phyloP scores from a whole-genome alignment of 2,797 vertebrate species.

The Notolepis coatsorum region DNA sequence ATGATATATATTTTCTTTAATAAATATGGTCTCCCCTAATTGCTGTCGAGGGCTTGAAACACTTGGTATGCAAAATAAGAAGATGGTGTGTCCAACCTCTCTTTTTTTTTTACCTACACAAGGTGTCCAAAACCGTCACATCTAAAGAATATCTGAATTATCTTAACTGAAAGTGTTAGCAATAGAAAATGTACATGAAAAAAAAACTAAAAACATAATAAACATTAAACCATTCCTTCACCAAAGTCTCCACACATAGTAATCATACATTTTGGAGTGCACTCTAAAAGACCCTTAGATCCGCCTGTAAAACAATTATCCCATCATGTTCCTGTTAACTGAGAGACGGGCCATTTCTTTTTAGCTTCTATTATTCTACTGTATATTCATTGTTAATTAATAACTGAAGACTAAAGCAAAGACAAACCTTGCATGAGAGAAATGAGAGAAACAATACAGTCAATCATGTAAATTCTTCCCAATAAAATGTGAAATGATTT shows the following conservation, averaged over 20 bases:
- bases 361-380: background rate
- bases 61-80: conserved; percentile 55
- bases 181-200: conserved; percentile 19
- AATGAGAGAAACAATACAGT: conserved; percentile 26
- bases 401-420: conserved; percentile 23
- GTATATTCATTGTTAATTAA: conserved; percentile 15
- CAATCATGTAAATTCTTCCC: conserved; percentile 7
- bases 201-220: conserved; percentile 16
- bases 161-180: conserved; percentile 39
- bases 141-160: conserved; percentile 36
- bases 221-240: conserved; percentile 27
- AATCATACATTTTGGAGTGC: conserved; percentile 26
- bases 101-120: conserved; percentile 34
- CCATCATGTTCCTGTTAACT: conserved; percentile 9
- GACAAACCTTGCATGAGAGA: conserved; percentile 22
- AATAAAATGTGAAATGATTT: conserved; percentile 8
- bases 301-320: conserved; percentile 19
- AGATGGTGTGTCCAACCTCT: conserved; percentile 6
- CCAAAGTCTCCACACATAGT: conserved; percentile 23
- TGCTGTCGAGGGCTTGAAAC: conserved; percentile 52
- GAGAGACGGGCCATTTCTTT: background rate
- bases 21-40: conserved; percentile 76
- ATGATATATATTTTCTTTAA: conserved; percentile 68
- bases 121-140: conserved; percentile 41
- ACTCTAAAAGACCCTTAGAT: conserved; percentile 27